phyloP scores from a whole-genome alignment of 2,797 vertebrate genomes.

The Eospalax fontanierii region DNA sequence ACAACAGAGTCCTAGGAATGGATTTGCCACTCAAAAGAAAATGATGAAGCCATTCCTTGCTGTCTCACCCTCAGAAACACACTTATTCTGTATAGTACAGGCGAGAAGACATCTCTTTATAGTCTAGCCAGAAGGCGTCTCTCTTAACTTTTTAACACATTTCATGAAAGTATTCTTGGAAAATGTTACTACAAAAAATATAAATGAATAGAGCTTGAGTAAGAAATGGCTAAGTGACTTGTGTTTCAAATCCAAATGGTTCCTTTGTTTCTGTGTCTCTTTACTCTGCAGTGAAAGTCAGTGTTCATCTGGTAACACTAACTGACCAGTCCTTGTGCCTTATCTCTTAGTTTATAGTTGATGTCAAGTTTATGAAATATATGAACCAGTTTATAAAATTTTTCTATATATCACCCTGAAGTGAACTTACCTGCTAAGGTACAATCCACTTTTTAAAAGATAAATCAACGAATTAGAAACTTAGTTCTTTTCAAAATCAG shows the following conservation, averaged over 20 bases:
- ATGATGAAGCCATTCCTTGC: too few species aligned
- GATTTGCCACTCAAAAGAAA: neutral
- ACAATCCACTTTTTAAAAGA: neutral
- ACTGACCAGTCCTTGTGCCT: too few species aligned
- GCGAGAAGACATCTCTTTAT: neutral
- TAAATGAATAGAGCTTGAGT: neutral
- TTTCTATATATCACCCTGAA: neutral
- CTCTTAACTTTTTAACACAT: neutral
- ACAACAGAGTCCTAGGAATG: accelerated
- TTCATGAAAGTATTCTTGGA: neutral
- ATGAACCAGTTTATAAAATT: neutral
- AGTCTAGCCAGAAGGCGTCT: too few species aligned
- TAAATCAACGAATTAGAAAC: too few species aligned
- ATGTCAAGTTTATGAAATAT: too few species aligned
- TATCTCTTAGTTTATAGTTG: too few species aligned
- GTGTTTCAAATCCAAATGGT: neutral
- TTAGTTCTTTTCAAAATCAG: too few species aligned
- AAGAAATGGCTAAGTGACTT: neutral
- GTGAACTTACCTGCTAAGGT: neutral
- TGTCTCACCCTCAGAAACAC: neutral
- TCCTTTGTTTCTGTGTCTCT: neutral
- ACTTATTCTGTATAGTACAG: neutral
- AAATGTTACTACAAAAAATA: neutral
- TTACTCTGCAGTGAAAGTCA: neutral
- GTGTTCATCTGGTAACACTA: neutral